Conservation (phyloP, 2,113 vertebrate species). For the Aldabrachelys gigantea region DNA sequence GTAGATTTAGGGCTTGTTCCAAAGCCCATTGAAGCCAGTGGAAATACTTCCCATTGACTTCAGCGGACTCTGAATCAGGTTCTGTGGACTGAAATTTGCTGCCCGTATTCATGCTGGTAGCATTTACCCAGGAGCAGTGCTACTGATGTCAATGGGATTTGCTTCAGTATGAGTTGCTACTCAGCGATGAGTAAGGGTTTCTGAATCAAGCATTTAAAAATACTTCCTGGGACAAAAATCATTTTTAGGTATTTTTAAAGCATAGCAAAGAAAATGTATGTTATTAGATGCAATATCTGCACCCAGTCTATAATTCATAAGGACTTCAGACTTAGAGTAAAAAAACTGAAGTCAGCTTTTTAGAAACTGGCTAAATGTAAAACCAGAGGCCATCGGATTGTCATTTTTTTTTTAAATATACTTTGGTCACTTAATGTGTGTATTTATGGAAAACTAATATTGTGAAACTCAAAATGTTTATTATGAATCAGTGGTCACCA, state of each 20-base stretch:
- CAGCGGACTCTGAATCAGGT: neutral
- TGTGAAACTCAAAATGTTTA: neutral
- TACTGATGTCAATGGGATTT: neutral
- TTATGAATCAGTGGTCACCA: neutral
- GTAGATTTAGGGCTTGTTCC: neutral
- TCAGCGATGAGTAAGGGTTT: neutral
- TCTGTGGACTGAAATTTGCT: neutral
- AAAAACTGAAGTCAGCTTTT: neutral
- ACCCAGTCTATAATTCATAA: neutral
- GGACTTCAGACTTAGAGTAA: neutral
- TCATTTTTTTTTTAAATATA: neutral
- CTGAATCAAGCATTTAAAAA: neutral
- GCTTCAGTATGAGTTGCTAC: neutral
- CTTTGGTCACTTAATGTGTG: neutral
- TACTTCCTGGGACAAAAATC: conserved; percentile 46
- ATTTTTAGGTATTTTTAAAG: conserved; percentile 18
- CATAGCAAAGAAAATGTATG: neutral
- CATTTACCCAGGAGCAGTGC: neutral
- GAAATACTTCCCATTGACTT: neutral
- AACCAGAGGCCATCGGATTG: neutral
- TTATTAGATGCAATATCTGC: neutral
- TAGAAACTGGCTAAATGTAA: neutral
- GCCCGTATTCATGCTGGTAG: neutral
- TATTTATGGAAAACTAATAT: neutral
- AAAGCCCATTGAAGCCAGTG: neutral